Percentiles rank a stretch among this genome's conserved stretches.
phyloP scores from a whole-genome alignment of 2,888 invertebrate species.

The Pheosia tremula region DNA sequence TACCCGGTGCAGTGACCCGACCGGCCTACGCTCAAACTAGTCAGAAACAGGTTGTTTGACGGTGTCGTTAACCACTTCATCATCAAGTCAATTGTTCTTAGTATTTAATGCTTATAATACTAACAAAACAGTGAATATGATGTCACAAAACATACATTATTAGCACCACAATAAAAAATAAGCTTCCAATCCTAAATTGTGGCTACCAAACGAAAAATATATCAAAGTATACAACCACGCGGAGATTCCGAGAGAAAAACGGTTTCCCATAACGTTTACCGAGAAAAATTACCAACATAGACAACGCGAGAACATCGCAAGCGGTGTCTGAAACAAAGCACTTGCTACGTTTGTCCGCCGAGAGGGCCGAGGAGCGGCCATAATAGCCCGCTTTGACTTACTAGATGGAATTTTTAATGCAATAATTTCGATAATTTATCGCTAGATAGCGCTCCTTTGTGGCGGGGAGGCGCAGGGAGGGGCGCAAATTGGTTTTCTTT shows the following conservation, averaged over 20 bases:
- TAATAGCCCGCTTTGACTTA: slow-evolving; percentile 87
- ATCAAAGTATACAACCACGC: slow-evolving; percentile 46
- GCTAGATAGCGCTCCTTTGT: slow-evolving; percentile 82
- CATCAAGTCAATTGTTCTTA: too few species aligned
- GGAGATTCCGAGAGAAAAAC: slow-evolving; percentile 56
- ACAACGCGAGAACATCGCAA: slow-evolving; percentile 45
- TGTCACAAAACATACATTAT: slow-evolving; percentile 19
- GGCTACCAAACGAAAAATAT: slow-evolving; percentile 47
- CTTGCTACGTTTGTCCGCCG: slow-evolving; percentile 51
- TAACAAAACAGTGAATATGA: too few species aligned
- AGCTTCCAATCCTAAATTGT: slow-evolving; percentile 34
- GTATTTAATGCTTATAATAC: too few species aligned
- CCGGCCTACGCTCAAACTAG: too few species aligned
- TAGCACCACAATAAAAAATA: slow-evolving; percentile 10
- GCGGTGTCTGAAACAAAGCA: slow-evolving; percentile 37
- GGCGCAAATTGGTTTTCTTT: slow-evolving; percentile 77
- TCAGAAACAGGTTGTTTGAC: too few species aligned
- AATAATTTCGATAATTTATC: slow-evolving; percentile 88
- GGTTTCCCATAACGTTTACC: slow-evolving; percentile 71
- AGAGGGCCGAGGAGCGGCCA: slow-evolving; percentile 49
- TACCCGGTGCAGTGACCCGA: too few species aligned
- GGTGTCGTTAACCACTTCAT: too few species aligned
- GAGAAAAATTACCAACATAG: slow-evolving; percentile 56
- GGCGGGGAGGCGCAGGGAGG: slow-evolving; percentile 50
- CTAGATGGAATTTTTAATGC: slow-evolving; percentile 90